Evolutionary conservation across 2,888 invertebrate genomes (phyloP), one percentile per base, ranked within the genome.

Genomic region (Platypus cylindrus): DNA sequence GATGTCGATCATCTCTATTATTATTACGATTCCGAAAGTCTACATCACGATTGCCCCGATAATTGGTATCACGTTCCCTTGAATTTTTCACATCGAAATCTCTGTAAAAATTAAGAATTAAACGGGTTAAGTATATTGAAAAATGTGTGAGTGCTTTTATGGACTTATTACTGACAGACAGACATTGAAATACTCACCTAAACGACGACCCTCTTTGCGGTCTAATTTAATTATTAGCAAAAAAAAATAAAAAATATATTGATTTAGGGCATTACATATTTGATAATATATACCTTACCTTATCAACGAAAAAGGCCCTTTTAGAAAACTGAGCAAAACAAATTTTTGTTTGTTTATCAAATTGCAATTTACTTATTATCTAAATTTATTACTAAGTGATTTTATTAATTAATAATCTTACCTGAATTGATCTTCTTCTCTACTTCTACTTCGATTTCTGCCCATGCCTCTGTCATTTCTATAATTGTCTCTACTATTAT

Each of bases 11-110:
- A 12, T 43, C 40, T 17, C 45, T 41, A 26, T 43, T 41, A 43
- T 63, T 59, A 38, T 60, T 48, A 5, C 48, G 45, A 30, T 53
- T 29, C 48, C 52, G 32, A 43, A 31, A 26, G 17, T 46, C 43
- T 35, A 44, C n/a, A 43, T 48, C 26, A 46, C 47, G 50, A 18
- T 45, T 45, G 17, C 43, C 29, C 15, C 41, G 28, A n/a, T n/a
- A n/a, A n/a, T n/a, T n/a, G n/a, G n/a, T n/a, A 12, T 44, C 44
- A 13, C 53, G 41, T 38, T 52, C 55, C 14, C 55, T 48, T 7
- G 20, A 20, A 20, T 20, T 5, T 20, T 20, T 20, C 20, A 5
- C 20, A 7, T 14, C 56, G 53, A 5, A 56, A 46, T 30, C 55
- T 55, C 38, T 18, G 9, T 38, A n/a, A n/a, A n/a, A n/a, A n/a